Conservation (phyloP, 2,797 vertebrate species). For the Melanotaenia pygmaea region DNA sequence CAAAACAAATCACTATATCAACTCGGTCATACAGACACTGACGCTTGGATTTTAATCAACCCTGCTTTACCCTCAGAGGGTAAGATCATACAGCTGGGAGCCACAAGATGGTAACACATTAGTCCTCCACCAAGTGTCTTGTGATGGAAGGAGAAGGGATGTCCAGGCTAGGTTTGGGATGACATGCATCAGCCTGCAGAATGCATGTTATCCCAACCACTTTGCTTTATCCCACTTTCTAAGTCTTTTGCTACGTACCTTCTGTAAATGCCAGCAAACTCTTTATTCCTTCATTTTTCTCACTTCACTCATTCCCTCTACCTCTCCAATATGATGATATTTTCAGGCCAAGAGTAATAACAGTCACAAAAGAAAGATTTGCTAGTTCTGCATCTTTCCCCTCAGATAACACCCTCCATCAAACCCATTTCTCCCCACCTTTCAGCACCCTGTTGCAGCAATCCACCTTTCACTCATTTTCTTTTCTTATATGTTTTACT, state of each 20-base stretch:
- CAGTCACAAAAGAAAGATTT: conserved; percentile 19
- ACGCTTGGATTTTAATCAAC: conserved; percentile 55
- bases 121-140: conserved; percentile 39
- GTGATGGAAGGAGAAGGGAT: conserved; percentile 43
- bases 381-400: conserved; percentile 20
- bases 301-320: conserved; percentile 27
- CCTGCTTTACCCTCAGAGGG: conserved; percentile 27
- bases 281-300: conserved; percentile 30
- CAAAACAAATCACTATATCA: conserved; percentile 67
- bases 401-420: conserved; percentile 28
- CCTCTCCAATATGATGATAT: conserved; percentile 37
- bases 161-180: conserved; percentile 31
- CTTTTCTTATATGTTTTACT: conserved; percentile 9
- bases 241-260: conserved; percentile 24
- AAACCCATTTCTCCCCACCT: conserved; percentile 48
- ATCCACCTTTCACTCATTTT: conserved; percentile 50
- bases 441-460: conserved; percentile 34
- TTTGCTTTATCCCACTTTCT: conserved; percentile 35
- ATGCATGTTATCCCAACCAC: conserved; percentile 58
- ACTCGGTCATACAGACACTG: conserved; percentile 43
- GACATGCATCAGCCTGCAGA: conserved; percentile 38
- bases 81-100: conserved; percentile 64
- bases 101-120: conserved; percentile 60
- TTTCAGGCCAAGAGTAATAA: conserved; percentile 36
- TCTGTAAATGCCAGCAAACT: conserved; percentile 44